A percentile compares a stretch with the other conserved stretches of the same genome.
Evolutionary conservation across 2,797 vertebrate genomes (phyloP).

Genomic region (Sebastes alutus): DNA sequence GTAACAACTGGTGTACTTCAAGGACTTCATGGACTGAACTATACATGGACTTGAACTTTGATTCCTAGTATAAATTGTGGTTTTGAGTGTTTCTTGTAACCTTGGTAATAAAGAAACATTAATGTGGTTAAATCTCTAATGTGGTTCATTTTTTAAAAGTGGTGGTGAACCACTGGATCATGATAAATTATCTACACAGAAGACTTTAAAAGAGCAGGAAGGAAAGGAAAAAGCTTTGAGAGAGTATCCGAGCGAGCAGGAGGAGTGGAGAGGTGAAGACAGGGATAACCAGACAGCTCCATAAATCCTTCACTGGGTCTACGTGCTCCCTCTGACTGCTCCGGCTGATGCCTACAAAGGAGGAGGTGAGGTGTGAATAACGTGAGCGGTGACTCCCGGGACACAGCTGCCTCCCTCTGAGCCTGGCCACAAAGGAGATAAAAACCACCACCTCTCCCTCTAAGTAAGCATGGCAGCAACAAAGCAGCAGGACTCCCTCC

Average conservation of each 20-base stretch:
- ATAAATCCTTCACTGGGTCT: constrained; percentile 44
- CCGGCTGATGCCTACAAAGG: constrained; percentile 59
- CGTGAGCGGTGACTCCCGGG: constrained; percentile 49
- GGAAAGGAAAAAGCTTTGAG: constrained; percentile 18
- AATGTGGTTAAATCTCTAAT: constrained; percentile 18
- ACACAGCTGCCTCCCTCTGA: constrained; percentile 69
- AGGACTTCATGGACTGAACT: not conserved
- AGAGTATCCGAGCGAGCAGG: constrained; percentile 24
- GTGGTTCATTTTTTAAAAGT: not conserved
- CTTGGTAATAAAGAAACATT: constrained; percentile 24
- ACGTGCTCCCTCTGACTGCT: constrained; percentile 57
- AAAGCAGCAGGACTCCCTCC: constrained; percentile 26
- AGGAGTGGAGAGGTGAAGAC: constrained; percentile 5
- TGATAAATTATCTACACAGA: constrained; percentile 20
- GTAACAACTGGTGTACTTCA: not conserved
- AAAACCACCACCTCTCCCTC: constrained; percentile 9
- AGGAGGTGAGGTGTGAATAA: constrained; percentile 76
- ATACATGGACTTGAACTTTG: not conserved
- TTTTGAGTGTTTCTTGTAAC: constrained; percentile 33
- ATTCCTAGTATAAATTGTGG: not conserved
- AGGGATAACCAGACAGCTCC: constrained; percentile 25
- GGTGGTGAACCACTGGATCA: constrained; percentile 39
- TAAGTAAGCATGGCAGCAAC: constrained; percentile 1
- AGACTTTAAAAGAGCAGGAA: constrained; percentile 35
- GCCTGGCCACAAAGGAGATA: constrained; percentile 33